Evolutionary conservation across 2,888 invertebrate species (phyloP).

Genomic region (Metopia argyrocephala): DNA sequence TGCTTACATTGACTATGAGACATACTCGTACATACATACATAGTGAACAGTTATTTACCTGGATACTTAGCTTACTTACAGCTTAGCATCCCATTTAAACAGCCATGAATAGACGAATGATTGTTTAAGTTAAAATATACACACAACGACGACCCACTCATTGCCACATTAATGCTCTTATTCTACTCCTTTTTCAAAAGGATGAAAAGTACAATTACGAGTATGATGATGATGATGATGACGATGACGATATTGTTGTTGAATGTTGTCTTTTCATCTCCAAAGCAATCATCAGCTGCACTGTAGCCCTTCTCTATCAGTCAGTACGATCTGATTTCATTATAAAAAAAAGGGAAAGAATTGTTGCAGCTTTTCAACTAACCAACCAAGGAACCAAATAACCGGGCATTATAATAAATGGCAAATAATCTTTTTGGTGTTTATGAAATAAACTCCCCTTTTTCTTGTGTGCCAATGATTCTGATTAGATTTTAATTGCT

Average conservation of each 20-base stretch:
- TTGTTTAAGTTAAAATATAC: not conserved
- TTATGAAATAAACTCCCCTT: slow-evolving; percentile 44
- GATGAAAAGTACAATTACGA: not conserved
- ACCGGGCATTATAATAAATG: not conserved
- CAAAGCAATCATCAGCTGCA: slow-evolving; percentile 37
- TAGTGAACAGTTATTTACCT: not conserved
- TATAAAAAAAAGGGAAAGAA: slow-evolving; percentile 37
- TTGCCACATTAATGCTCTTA: not conserved
- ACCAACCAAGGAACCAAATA: too few relatives aligned
- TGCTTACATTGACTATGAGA: not conserved
- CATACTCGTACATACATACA: not conserved
- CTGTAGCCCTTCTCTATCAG: slow-evolving; percentile 31
- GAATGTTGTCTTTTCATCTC: slow-evolving; percentile 8
- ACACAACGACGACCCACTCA: not conserved
- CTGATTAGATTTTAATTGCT: slow-evolving; percentile 44
- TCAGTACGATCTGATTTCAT: not conserved
- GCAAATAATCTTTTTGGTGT: slow-evolving; percentile 26
- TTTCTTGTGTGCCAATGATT: not conserved
- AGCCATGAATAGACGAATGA: not conserved
- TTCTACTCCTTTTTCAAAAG: not conserved
- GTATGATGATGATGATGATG: not conserved
- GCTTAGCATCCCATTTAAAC: slow-evolving; percentile 16
- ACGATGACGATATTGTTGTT: not conserved
- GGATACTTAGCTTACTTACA: not conserved
- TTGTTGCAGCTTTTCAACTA: slow-evolving; percentile 33